Base-by-base conservation (phyloP, 2,797 vertebrate genomes). In the Fistularia tabacaria region DNA sequence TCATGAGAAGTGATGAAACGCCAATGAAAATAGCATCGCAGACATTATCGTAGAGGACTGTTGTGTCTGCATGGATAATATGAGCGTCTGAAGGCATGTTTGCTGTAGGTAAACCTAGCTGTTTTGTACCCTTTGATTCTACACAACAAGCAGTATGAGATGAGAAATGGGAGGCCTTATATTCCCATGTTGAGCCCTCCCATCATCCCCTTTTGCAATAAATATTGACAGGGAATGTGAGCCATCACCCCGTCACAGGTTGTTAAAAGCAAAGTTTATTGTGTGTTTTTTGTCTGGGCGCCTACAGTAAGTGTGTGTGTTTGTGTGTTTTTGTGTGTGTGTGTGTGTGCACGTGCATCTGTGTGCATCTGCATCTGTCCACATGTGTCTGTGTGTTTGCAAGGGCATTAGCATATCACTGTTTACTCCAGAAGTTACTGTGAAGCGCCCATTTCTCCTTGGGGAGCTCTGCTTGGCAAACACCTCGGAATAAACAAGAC, bases 401-500 rank as follows among this genome's bases (percentile, higher is more conserved):
- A 54, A 64, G 63, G 0, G n/a, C 65, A 83, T 82, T 83, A 72
- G 71, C 81, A 81, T 78, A 85, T 83, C 77, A 39, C 56, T 83
- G 82, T 88, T 87, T 80, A 80, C 83, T 85, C 77, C 77, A 73
- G 83, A 83, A 85, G 83, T 83, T 84, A 81, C 76, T 70, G 77
- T 76, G 78, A 80, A 77, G 75, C 76, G 74, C 67, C 77, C 71
- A 59, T 82, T 81, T 84, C 84, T 87, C 82, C 82, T 84, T 76
- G 77, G 85, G 82, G 76, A 86, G 67, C 76, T 78, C 75, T 60
- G 82, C 81, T 87, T 73, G 75, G 77, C 80, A 87, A 87, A 87
- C 83, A 88, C 83, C 79, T 83, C 74, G 49, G 63, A 82, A 82
- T 86, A 85, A 86, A 89, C 87, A 90, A 85, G 81, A 81, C 80